These are phyloP conservation scores for Trachemys scripta DNA, from an alignment of 2,113 vertebrate genomes.

Conservation along the genomic window DNA sequence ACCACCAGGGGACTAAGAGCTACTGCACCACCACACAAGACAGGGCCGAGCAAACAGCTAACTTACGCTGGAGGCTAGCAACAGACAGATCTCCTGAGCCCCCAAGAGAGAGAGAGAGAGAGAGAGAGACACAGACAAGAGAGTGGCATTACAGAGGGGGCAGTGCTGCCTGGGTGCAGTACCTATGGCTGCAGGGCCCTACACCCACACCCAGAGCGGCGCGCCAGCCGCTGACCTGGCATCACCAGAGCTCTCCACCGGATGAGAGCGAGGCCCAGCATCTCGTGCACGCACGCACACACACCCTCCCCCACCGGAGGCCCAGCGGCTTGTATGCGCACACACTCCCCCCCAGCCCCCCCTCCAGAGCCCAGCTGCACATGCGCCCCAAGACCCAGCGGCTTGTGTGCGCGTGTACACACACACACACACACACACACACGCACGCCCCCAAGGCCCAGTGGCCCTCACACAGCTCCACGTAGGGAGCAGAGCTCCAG, in stretches of 20 bases:
- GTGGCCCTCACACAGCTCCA: not conserved
- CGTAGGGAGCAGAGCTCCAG: no score
- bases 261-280: not conserved
- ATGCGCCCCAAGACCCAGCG: no score
- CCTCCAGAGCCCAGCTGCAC: no score
- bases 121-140: not conserved
- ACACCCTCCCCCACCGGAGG: no score
- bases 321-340: no score
- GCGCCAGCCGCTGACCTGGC: no score
- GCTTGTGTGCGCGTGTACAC: no score
- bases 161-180: not conserved
- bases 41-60: constrained; percentile 28
- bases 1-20: not conserved
- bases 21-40: constrained; percentile 68
- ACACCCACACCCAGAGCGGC: not conserved
- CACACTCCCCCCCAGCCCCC: no score
- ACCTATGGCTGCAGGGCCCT: not conserved
- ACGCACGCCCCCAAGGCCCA: not conserved
- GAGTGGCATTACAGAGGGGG: constrained; percentile 32
- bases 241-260: not conserved
- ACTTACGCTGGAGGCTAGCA: constrained; percentile 95
- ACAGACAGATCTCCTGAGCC: constrained; percentile 88
- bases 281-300: no score
- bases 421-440: no score
- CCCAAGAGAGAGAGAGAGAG: constrained; percentile 35